These are phyloP conservation scores for Danio choprae DNA, from an alignment of 2,797 vertebrate species.

Conservation along the genomic window DNA sequence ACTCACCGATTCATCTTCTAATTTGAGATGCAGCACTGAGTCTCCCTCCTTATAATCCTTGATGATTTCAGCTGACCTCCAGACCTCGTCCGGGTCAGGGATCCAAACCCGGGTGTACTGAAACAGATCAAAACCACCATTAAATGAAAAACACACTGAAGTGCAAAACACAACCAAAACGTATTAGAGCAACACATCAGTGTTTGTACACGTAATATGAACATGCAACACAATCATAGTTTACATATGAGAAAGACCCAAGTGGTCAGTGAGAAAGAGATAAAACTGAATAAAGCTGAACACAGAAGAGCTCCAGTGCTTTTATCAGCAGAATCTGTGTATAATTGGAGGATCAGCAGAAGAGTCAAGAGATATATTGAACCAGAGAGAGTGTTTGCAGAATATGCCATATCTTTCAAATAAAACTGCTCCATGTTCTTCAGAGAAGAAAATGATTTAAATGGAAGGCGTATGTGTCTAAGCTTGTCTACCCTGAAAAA, in stretches of 20 bases:
- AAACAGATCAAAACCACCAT: conserved; percentile 23
- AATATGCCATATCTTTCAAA: neutral
- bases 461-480: neutral
- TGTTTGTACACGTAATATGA: neutral
- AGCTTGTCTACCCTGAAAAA: neutral
- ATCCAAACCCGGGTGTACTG: conserved; percentile 95
- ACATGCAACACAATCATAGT: neutral
- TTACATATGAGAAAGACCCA: neutral
- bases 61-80: conserved; percentile 89
- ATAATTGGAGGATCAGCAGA: conserved; percentile 14
- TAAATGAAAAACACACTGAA: neutral
- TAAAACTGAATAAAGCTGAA: conserved; percentile 1
- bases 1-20: conserved; percentile 92
- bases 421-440: neutral
- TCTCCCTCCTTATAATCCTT: conserved; percentile 91
- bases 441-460: neutral
- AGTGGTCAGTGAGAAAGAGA: neutral
- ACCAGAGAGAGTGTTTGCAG: neutral
- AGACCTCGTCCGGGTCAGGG: conserved; percentile 90
- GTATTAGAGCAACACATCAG: neutral
- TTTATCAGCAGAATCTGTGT: conserved; percentile 15
- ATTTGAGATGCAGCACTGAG: conserved; percentile 81
- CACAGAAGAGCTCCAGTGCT: neutral
- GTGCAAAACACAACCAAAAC: neutral
- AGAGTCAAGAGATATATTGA: neutral